phyloP scores from a whole-genome alignment of 2,888 invertebrate species.

The Portevinia maculata region DNA sequence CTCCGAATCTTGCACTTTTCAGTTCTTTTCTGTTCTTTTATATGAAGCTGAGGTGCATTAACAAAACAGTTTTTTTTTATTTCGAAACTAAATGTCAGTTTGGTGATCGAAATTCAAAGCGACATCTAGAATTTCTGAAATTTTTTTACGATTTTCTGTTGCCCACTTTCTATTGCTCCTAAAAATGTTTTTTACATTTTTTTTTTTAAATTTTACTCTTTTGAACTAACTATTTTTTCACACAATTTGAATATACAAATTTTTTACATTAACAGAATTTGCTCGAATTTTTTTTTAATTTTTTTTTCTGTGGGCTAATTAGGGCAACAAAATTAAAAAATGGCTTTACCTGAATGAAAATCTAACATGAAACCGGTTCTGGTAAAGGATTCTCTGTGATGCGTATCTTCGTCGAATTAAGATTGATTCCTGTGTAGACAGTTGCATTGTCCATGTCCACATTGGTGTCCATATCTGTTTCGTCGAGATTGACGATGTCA shows the following conservation, averaged over 20 bases:
- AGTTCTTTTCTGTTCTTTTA: no score
- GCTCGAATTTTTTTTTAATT: constrained; percentile 24
- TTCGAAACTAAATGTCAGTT: no score
- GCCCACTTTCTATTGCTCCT: no score
- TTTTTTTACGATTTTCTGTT: constrained; percentile 19
- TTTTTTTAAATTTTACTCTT: constrained; percentile 19
- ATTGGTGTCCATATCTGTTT: constrained; percentile 75
- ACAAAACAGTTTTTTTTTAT: no score
- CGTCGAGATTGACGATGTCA: constrained; percentile 74
- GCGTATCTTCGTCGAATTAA: constrained; percentile 81
- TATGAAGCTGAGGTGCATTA: no score
- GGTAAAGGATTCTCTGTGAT: constrained; percentile 83
- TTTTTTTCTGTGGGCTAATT: constrained; percentile 30
- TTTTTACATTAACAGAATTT: constrained; percentile 49
- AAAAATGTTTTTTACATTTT: no score
- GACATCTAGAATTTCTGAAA: no score
- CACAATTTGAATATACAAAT: constrained; percentile 27
- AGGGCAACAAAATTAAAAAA: constrained; percentile 58
- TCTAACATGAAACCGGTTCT: constrained; percentile 82
- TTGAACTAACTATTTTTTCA: constrained; percentile 59
- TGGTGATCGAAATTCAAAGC: no score
- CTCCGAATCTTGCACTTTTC: no score
- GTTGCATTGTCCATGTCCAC: constrained; percentile 77
- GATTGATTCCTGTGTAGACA: constrained; percentile 77
- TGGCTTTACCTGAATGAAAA: constrained; percentile 21